Evolutionary conservation across 2,113 vertebrate species (phyloP).

Genomic region (Pedionomus torquatus): DNA sequence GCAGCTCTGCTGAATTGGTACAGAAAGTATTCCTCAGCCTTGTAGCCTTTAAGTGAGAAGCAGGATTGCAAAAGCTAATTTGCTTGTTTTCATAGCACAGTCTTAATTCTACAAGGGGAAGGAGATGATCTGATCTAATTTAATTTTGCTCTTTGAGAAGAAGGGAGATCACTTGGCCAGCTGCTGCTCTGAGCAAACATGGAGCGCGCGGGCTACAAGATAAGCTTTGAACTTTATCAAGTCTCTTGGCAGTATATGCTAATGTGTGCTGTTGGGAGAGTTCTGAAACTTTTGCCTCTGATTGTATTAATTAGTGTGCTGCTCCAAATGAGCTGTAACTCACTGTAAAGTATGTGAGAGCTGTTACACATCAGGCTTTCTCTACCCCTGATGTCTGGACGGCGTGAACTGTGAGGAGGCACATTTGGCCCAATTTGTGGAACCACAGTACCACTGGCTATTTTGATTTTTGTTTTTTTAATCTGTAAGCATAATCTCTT

Average conservation of each 20-base stretch:
- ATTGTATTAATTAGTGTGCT: constrained; percentile 59
- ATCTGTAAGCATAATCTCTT: neutral
- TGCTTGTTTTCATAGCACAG: constrained; percentile 62
- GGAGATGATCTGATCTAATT: constrained; percentile 75
- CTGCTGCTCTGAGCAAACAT: constrained; percentile 69
- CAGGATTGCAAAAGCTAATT: constrained; percentile 57
- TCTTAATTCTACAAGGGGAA: constrained; percentile 66
- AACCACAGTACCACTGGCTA: neutral
- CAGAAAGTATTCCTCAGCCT: neutral
- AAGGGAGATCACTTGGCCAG: constrained; percentile 67
- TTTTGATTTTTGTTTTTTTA: neutral
- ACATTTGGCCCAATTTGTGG: neutral
- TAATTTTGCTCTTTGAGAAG: constrained; percentile 75
- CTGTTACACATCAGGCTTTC: neutral
- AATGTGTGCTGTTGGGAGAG: constrained; percentile 62
- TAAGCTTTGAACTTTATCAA: constrained; percentile 75
- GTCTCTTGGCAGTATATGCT: constrained; percentile 63
- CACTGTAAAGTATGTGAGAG: neutral
- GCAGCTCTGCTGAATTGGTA: neutral
- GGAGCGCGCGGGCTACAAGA: constrained; percentile 54
- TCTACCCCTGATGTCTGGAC: neutral
- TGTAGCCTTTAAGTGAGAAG: neutral
- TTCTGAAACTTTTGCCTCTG: constrained; percentile 46
- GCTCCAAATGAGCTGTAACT: constrained; percentile 22
- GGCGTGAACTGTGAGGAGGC: neutral